phyloP scores from a whole-genome alignment of 1,140 invertebrate genomes.

The Cephus cinctus region DNA sequence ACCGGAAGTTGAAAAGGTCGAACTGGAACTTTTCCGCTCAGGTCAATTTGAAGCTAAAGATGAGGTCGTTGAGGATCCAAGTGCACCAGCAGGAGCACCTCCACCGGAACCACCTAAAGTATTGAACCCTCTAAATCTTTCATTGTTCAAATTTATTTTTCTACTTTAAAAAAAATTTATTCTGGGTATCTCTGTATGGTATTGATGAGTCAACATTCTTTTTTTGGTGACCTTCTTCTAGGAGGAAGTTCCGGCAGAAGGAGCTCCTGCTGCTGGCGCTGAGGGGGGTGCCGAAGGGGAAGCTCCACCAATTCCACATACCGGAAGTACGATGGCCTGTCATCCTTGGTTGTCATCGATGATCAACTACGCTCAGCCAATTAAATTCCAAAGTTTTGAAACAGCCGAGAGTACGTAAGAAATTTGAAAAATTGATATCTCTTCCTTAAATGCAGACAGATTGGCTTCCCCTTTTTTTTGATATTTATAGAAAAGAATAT shows the following conservation, averaged over 20 bases:
- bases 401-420: constrained; percentile 82
- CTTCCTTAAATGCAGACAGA: neutral
- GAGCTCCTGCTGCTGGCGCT: constrained; percentile 31
- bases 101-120: constrained; percentile 45
- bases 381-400: constrained; percentile 98
- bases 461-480: too few species aligned
- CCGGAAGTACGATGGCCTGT: constrained; percentile 96
- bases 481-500: constrained; percentile 69
- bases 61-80: constrained; percentile 82
- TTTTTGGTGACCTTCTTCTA: constrained; percentile 25
- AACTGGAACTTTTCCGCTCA: constrained; percentile 84
- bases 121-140: too few species aligned
- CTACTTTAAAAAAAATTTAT: neutral
- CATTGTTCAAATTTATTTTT: too few species aligned
- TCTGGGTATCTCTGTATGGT: too few species aligned
- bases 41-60: constrained; percentile 89
- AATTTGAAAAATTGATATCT: neutral
- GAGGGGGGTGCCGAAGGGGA: constrained; percentile 62
- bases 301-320: constrained; percentile 75
- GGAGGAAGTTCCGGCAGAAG: constrained; percentile 51
- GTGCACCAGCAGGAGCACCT: constrained; percentile 63
- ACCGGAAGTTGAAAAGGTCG: constrained; percentile 94
- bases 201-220: too few species aligned
- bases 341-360: constrained; percentile 99
- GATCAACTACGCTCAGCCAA: constrained; percentile 99